Evolutionary conservation across 2,888 invertebrate species (phyloP).

Genomic region (Catocala nupta): DNA sequence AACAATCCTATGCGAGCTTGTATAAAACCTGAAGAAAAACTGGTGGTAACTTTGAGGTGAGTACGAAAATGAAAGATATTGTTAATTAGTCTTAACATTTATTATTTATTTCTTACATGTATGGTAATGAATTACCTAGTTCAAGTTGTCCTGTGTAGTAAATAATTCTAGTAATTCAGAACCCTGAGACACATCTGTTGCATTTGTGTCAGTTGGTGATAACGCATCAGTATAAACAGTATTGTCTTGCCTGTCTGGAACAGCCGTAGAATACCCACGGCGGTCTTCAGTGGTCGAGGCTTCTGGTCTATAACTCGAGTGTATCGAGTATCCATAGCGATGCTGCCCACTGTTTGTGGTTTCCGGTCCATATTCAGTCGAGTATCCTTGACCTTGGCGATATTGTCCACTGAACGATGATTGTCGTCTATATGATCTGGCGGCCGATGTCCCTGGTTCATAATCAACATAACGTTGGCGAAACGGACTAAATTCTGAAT

Average conservation of each 20-base stretch:
- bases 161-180: conserved; percentile 53
- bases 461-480: conserved; percentile 47
- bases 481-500: conserved; percentile 37
- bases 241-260: conserved; percentile 51
- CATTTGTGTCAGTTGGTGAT: conserved; percentile 54
- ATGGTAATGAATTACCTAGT: no score
- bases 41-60: conserved; percentile 50
- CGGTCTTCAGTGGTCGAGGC: conserved; percentile 47
- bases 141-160: conserved; percentile 10
- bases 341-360: conserved; percentile 47
- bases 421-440: conserved; percentile 50
- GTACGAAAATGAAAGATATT: conserved; percentile 45
- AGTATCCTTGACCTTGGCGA: conserved; percentile 51
- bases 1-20: conserved; percentile 18
- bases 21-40: conserved; percentile 47
- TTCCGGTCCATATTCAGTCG: conserved; percentile 44
- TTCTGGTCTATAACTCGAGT: no score
- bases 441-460: conserved; percentile 52
- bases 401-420: conserved; percentile 50
- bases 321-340: conserved; percentile 43
- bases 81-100: conserved; percentile 44
- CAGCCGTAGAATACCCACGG: conserved; percentile 44
- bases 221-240: no score
- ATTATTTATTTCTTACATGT: conserved; percentile 41
- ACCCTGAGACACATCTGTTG: conserved; percentile 51